These are phyloP conservation scores for Phataginus tetradactyla DNA, from an alignment of 2,797 vertebrate genomes.

Conservation along the genomic window DNA sequence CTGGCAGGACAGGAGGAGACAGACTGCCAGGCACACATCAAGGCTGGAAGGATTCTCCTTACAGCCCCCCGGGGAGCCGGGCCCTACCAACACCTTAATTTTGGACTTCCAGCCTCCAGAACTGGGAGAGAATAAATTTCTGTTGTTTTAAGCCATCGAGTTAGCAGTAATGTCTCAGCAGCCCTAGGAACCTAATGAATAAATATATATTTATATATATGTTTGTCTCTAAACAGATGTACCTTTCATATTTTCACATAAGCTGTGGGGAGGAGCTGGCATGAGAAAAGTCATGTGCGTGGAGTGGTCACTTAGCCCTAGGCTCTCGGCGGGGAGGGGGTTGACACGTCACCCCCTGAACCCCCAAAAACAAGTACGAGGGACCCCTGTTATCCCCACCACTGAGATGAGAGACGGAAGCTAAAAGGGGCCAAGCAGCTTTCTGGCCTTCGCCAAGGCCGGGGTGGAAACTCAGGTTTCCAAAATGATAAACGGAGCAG, in stretches of 20 bases:
- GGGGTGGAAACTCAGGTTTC: not conserved
- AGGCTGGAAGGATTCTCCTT: not conserved
- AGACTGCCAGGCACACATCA: too few species aligned
- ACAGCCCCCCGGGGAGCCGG: too few species aligned
- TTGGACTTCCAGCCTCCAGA: not conserved
- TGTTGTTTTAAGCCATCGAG: not conserved
- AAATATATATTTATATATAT: too few species aligned
- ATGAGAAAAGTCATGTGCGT: rapidly evolving
- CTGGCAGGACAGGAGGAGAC: too few species aligned
- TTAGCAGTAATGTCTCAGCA: not conserved
- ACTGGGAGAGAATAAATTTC: too few species aligned
- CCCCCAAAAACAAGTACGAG: rapidly evolving
- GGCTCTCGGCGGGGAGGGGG: not conserved
- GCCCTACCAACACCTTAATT: not conserved
- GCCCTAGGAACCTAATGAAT: not conserved
- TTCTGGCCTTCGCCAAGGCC: not conserved
- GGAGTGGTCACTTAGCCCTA: rapidly evolving
- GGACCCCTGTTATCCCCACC: not conserved
- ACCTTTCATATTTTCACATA: not conserved
- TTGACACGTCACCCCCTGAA: not conserved
- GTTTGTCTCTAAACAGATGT: not conserved
- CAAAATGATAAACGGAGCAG: too few species aligned
- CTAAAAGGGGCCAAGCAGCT: not conserved
- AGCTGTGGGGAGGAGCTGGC: not conserved
- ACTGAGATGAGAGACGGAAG: too few species aligned